Evolutionary conservation across 2,888 invertebrate genomes (phyloP).

Genomic region (Pollenia griseotomentosa): DNA sequence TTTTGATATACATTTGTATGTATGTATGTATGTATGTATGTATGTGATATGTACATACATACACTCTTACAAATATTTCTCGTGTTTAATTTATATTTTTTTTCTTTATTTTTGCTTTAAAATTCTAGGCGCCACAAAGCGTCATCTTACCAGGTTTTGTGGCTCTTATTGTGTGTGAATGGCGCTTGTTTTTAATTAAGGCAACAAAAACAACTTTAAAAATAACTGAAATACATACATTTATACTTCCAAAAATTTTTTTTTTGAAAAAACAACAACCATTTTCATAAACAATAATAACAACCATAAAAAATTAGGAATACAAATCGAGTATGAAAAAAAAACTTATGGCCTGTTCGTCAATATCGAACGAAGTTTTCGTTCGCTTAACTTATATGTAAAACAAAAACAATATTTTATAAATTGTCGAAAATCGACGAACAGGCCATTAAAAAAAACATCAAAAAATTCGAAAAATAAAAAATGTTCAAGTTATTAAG

Average conservation of each 20-base stretch:
- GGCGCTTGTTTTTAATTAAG: slow-evolving; percentile 48
- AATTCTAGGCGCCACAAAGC: slow-evolving; percentile 68
- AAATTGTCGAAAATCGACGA: too few relatives aligned
- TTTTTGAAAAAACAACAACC: too few relatives aligned
- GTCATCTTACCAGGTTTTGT: slow-evolving; percentile 69
- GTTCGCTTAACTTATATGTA: too few relatives aligned
- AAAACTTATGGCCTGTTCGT: too few relatives aligned
- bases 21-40: not conserved
- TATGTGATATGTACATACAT: not conserved
- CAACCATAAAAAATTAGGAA: too few relatives aligned
- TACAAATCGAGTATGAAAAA: too few relatives aligned
- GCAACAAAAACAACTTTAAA: not conserved
- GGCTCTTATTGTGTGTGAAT: slow-evolving; percentile 54
- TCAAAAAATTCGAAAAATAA: too few relatives aligned
- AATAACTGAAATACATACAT: too few relatives aligned
- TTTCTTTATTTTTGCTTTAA: slow-evolving; percentile 33
- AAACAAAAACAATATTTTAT: not conserved
- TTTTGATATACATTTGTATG: not conserved
- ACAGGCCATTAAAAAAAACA: not conserved
- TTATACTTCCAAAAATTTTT: too few relatives aligned
- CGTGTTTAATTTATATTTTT: slow-evolving; percentile 1
- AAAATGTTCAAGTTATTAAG: slow-evolving; percentile 7
- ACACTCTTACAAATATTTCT: not conserved
- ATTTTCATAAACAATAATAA: too few relatives aligned
- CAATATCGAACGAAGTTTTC: too few relatives aligned